Conservation (phyloP, 2,113 vertebrate genomes). For the Progne subis region DNA sequence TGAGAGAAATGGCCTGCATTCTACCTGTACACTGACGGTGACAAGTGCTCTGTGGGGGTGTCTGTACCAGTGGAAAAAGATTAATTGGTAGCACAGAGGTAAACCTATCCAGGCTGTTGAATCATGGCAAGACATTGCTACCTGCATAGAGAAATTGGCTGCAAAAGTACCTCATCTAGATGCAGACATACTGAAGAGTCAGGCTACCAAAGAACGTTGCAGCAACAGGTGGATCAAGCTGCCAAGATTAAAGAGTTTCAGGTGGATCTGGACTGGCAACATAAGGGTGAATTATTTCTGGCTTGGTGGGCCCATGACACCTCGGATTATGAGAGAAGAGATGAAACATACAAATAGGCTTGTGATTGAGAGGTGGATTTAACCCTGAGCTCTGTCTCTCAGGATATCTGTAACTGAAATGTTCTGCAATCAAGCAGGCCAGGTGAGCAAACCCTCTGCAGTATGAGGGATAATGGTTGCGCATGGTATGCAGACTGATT, state of each 20-base stretch:
- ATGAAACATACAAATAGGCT: neutral
- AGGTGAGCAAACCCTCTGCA: neutral
- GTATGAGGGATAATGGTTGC: neutral
- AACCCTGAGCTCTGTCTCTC: neutral
- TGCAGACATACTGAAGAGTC: neutral
- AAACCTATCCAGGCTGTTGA: neutral
- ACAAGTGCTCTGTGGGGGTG: neutral
- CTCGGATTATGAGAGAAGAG: neutral
- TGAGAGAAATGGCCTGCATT: neutral
- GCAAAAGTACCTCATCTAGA: neutral
- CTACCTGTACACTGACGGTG: neutral
- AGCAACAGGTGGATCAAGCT: neutral
- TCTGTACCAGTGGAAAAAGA: neutral
- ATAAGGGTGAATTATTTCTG: neutral
- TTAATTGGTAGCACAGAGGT: neutral
- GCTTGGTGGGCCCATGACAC: neutral
- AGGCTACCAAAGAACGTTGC: rapidly evolving
- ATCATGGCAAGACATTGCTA: neutral
- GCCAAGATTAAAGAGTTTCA: neutral
- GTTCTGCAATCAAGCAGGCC: neutral
- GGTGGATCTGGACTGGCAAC: neutral
- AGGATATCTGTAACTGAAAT: neutral
- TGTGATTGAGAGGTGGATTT: rapidly evolving
- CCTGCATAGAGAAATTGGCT: neutral
- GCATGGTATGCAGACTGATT: neutral